Evolutionary conservation across 1,140 invertebrate genomes (phyloP), one percentile per base, ranked within the genome.

Genomic region (Drosophila lowei): DNA sequence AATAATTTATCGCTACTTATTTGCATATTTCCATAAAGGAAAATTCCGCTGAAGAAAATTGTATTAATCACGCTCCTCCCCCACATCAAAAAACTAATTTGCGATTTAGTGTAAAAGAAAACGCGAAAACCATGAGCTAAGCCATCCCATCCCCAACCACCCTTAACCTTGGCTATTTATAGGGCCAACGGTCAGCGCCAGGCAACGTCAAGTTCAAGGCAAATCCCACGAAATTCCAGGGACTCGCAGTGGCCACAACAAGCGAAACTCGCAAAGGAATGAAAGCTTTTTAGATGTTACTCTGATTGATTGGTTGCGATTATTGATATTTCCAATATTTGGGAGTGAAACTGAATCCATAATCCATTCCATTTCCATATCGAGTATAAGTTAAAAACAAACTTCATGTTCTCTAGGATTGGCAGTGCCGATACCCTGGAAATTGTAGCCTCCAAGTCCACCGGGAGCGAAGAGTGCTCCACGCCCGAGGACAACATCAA

Each of bases 401-500:
- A 48, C 25, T 47, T 16, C 41, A 65, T 25, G 64, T 48, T 48
- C 2, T 28, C 8, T 16, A 91, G 90, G 71, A 91, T 91, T 74
- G 90, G 90, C 34, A 91, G 90, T 48, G 90, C 90, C 9, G 90
- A 91, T 58, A 91, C 90, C 4, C 49, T 91, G 61, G 90, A 91
- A 80, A 81, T 91, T 34, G 85, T 91, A 5, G 90, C 90, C 43
- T 91, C 90, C 25, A 91, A 91, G 13, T 91, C 90, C 8, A 89
- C 81, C 13, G 80, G 81, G 48, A 91, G 90, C 57, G 81, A 88
- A 56, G 90, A 91, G 52, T 90, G 90, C 41, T 91, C 90, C 21
- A 91, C 90, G 41, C 92, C 92, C n/a, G 95, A 96, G 84, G 95
- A 96, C 79, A 96, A 96, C 79, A 96, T 96, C 57, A 96, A 96